Base-by-base conservation (phyloP, 1,140 invertebrate genomes). In the Drosophila lacertosa region DNA sequence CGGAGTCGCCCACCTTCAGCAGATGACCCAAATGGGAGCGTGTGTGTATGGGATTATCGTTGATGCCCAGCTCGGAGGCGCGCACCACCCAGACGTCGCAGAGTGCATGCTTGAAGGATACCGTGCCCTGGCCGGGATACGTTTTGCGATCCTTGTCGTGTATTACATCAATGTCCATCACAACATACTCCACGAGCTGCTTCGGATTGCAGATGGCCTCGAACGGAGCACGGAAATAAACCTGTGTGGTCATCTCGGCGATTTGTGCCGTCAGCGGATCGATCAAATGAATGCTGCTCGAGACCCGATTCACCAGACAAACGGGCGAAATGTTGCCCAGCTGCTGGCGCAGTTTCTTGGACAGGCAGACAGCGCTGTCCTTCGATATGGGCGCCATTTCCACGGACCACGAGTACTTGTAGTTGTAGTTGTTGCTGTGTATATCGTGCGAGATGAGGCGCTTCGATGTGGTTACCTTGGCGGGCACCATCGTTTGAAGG, bases 361-460 rank as follows among this genome's bases (percentile, higher is more conserved):
- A 95, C 9, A 99, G 92, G 91, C 98, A 99, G 13, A 99, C 95
- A 47, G 99, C 92, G 90, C 98, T 98, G 91, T 99, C 97, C 91
- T 99, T 99, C 24, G 98, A 99, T 15, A 99, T 91, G 0, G 99
- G 99, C 0, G 98, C 97, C 89, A 99, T 97, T 92, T 99, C 98
- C 57, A 99, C 95, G 73, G 96, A 97, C 92, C 94, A 97, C 33
- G 96, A 95, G 88, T 96, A 97, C 92, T 99, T 99, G 92, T 99
- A 99, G 92, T 99, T 99, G 92, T 97, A 99, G 32, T 95, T 95
- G 90, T 99, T 99, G 89, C 96, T 99, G 91, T 98, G 97, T 29
- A 97, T 96, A 92, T 99, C 99, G 89, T 99, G 98, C 1, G 98
- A 99, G 74, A 99, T 96, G 9, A 99, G 93, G 88, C 99, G 98